A percentile compares a stretch with the other conserved stretches of the same genome.
Evolutionary conservation across 2,888 invertebrate genomes (phyloP).

Genomic region (Acanthosepion lycidas): DNA sequence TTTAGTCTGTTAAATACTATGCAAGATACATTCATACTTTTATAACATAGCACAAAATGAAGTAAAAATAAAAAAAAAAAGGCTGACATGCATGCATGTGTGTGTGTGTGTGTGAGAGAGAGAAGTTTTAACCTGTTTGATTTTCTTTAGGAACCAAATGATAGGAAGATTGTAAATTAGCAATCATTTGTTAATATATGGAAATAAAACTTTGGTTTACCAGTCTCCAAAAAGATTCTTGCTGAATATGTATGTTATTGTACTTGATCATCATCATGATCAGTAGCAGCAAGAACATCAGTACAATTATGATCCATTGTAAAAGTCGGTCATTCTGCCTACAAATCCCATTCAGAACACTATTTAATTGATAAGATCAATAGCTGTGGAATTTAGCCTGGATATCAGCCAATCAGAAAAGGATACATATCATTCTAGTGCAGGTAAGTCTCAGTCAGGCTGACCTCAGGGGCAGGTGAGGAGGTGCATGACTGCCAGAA

Average conservation of each 20-base stretch:
- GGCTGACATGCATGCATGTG: neutral
- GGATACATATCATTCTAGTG: constrained; percentile 37
- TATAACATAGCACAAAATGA: neutral
- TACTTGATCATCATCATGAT: neutral
- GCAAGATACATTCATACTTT: neutral
- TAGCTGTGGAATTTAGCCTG: constrained; percentile 42
- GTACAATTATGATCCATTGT: constrained; percentile 2
- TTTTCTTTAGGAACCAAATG: too few species aligned
- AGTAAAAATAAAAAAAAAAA: neutral
- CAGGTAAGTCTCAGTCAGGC: constrained; percentile 23
- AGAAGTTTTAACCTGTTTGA: neutral
- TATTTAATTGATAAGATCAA: constrained; percentile 41
- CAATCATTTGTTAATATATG: too few species aligned
- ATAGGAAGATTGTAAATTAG: too few species aligned
- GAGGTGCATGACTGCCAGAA: neutral
- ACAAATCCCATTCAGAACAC: constrained; percentile 39
- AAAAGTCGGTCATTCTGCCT: constrained; percentile 20
- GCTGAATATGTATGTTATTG: neutral
- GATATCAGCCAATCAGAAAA: constrained; percentile 40
- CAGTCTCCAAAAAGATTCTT: neutral
- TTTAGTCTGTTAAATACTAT: neutral
- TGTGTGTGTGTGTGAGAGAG: neutral
- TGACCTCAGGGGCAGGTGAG: neutral
- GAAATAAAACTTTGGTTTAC: neutral
- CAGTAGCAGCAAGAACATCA: constrained; percentile 33